Evolutionary conservation across 1,140 invertebrate species (phyloP).

Genomic region (Bradysia coprophila): DNA sequence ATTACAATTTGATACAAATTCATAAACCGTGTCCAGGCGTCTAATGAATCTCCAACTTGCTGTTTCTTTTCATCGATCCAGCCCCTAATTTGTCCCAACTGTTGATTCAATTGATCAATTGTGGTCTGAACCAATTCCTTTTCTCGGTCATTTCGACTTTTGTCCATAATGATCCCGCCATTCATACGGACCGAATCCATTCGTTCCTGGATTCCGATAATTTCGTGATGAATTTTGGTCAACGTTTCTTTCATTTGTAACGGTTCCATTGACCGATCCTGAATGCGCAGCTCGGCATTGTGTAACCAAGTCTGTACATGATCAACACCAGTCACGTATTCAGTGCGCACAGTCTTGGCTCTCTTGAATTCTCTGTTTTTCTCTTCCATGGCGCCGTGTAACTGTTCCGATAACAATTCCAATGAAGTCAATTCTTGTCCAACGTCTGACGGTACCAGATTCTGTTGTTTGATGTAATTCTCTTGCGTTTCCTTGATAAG

Average conservation of each 20-base stretch:
- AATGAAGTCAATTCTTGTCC: constrained; percentile 52
- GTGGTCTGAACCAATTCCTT: constrained; percentile 55
- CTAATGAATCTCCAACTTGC: constrained; percentile 68
- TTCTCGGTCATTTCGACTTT: constrained; percentile 57
- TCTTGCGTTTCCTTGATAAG: constrained; percentile 43
- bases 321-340: constrained; percentile 62
- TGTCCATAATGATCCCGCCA: constrained; percentile 57
- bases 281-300: constrained; percentile 60
- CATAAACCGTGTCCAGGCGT: constrained; percentile 74
- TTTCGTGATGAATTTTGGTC: constrained; percentile 54
- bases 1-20: constrained; percentile 62
- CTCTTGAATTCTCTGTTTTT: constrained; percentile 72
- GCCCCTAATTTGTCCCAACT: constrained; percentile 52
- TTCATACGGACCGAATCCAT: constrained; percentile 59
- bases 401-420: constrained; percentile 60
- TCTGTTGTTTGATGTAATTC: constrained; percentile 44
- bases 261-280: constrained; percentile 62
- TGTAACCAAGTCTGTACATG: constrained; percentile 65
- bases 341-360: constrained; percentile 57
- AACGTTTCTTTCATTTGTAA: constrained; percentile 54
- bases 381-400: constrained; percentile 62
- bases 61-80: constrained; percentile 68
- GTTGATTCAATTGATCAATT: constrained; percentile 52
- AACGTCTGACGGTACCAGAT: constrained; percentile 53
- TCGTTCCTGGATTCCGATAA: constrained; percentile 49